Evolutionary conservation across 35 echinoderm and acorn worm genomes (phyloP).

Genomic region (Patiria miniata): DNA sequence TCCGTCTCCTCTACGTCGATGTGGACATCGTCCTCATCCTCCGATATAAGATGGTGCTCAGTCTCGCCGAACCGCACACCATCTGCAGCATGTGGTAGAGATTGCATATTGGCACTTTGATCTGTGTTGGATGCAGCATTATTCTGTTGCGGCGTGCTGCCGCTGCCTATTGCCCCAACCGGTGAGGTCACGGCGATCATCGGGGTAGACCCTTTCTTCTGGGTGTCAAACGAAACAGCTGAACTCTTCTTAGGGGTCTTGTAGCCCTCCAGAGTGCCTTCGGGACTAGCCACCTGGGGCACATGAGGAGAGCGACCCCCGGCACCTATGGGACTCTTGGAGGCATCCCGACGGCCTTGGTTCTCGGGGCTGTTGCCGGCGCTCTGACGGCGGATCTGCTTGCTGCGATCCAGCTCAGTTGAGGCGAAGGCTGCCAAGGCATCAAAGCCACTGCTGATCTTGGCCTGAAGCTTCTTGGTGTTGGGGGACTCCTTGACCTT

Average conservation of each 20-base stretch:
- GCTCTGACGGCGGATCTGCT: conserved; percentile 72
- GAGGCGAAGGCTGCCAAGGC: conserved; percentile 91
- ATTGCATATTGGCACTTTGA: conserved; percentile 33
- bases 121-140: conserved; percentile 21
- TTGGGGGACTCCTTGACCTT: conserved; percentile 83
- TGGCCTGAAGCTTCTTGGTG: conserved; percentile 81
- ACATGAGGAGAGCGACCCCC: neutral
- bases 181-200: neutral
- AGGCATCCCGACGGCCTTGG: conserved; percentile 22
- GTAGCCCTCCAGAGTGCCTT: neutral
- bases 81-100: conserved; percentile 37
- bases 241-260: neutral
- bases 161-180: neutral
- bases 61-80: conserved; percentile 19
- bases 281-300: conserved; percentile 5
- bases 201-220: neutral
- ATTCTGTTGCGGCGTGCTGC: neutral
- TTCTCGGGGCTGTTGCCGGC: conserved; percentile 52
- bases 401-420: conserved; percentile 73
- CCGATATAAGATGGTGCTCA: conserved; percentile 6
- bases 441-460: conserved; percentile 95
- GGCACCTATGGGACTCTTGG: conserved; percentile 19
- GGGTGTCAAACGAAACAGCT: neutral
- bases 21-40: conserved; percentile 6
- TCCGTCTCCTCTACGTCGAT: conserved; percentile 30